Percentiles rank a stretch among this genome's conserved stretches.
phyloP scores from a whole-genome alignment of 2,113 vertebrate species.

The Anarhynchus alexandrinus region DNA sequence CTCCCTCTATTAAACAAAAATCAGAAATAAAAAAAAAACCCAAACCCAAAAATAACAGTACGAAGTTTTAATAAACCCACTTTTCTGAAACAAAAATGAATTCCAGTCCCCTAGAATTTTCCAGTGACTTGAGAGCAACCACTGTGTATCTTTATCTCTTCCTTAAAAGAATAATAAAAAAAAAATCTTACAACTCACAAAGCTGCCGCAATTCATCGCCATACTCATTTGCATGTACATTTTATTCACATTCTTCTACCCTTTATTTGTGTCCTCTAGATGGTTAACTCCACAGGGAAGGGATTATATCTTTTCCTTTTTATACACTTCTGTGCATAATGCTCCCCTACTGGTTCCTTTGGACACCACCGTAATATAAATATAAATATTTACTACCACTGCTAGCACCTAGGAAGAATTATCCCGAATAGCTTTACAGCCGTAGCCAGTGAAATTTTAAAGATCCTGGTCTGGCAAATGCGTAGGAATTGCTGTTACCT shows the following conservation, averaged over 20 bases:
- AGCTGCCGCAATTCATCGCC: neutral
- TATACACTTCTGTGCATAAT: neutral
- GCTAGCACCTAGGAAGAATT: neutral
- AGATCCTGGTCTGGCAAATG: neutral
- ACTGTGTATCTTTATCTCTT: neutral
- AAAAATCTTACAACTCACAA: neutral
- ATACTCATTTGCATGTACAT: constrained; percentile 11
- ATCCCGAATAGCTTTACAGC: neutral
- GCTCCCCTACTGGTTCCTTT: constrained; percentile 14
- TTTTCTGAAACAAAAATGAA: neutral
- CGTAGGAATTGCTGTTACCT: neutral
- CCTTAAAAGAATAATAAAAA: neutral
- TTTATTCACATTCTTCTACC: constrained; percentile 18
- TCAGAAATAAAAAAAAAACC: neutral
- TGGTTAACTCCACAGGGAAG: constrained; percentile 28
- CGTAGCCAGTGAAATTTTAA: neutral
- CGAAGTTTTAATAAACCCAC: neutral
- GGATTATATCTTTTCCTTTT: constrained; percentile 41
- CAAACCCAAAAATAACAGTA: neutral
- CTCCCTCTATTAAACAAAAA: neutral
- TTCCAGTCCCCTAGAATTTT: neutral
- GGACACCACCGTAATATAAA: neutral
- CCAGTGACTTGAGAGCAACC: neutral
- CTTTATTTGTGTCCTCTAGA: constrained; percentile 25
- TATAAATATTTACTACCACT: constrained; percentile 39